These are phyloP conservation scores for Macaca nemestrina DNA, from an alignment of 2,113 vertebrate genomes.

Conservation along the genomic window DNA sequence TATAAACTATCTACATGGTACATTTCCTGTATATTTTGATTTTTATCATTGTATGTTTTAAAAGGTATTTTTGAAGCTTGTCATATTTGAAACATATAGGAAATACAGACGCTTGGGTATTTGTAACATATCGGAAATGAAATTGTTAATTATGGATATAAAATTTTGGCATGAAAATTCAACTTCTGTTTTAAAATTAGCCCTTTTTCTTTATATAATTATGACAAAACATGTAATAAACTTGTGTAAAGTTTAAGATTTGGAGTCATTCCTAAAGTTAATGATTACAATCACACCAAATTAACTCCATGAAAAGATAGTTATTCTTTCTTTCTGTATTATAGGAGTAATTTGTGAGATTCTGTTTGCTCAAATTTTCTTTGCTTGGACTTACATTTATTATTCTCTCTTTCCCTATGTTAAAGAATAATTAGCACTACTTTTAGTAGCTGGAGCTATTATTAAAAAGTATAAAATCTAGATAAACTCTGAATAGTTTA, in stretches of 20 bases:
- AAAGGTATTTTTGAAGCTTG: not conserved
- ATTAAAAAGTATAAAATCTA: not conserved
- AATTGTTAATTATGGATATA: not conserved
- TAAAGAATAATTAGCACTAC: not conserved
- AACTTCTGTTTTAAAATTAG: not conserved
- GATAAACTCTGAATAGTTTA: not conserved
- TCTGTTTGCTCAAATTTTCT: not conserved
- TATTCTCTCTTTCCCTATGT: not conserved
- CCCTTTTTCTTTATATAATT: not conserved
- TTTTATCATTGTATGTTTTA: not conserved
- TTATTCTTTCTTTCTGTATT: not conserved
- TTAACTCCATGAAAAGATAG: not conserved
- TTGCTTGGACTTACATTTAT: not conserved
- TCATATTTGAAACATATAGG: no score
- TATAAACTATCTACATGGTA: not conserved
- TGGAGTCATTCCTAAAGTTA: not conserved
- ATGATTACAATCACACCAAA: slow-evolving; percentile 47
- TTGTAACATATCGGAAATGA: not conserved
- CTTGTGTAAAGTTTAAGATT: not conserved
- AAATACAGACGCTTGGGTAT: no score
- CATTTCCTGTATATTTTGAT: not conserved
- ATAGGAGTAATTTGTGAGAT: slow-evolving; percentile 10
- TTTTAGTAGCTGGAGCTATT: not conserved
- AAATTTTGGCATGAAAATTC: not conserved
- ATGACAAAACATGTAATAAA: slow-evolving; percentile 40